phyloP scores from a whole-genome alignment of 2,797 vertebrate species.

The Buceros bicornis region DNA sequence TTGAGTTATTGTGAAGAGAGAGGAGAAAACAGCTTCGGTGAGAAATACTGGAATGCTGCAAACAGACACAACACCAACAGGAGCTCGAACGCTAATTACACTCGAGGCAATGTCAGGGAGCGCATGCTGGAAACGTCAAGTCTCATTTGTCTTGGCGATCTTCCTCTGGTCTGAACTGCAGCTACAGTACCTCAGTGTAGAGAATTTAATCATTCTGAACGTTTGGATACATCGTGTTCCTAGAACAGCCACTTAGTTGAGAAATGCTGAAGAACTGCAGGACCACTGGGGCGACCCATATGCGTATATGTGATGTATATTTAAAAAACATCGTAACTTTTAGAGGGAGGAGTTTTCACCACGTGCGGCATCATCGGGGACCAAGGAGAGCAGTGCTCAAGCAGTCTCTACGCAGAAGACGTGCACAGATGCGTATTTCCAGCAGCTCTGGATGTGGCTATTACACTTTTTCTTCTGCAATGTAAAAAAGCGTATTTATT shows the following conservation, averaged over 20 bases:
- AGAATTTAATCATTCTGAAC: not conserved
- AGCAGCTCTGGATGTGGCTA: not conserved
- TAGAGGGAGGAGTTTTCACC: not conserved
- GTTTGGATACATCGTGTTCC: not conserved
- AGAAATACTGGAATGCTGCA: not conserved
- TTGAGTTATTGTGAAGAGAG: not conserved
- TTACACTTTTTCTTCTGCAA: not conserved
- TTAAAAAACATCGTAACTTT: not conserved
- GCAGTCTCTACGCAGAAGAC: not conserved
- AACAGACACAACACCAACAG: not conserved
- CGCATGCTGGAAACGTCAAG: not conserved
- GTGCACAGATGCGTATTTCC: not conserved
- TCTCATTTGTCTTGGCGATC: not conserved
- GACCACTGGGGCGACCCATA: not conserved
- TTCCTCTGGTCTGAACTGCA: not conserved
- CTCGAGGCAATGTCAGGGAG: not conserved
- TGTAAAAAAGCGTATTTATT: not conserved
- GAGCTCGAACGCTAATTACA: not conserved
- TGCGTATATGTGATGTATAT: not conserved
- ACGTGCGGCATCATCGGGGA: not conserved
- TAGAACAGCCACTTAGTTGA: not conserved
- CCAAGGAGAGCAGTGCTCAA: not conserved
- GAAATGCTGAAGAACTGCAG: not conserved
- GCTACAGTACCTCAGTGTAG: not conserved
- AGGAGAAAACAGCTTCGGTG: not conserved